Evolutionary conservation across 2,113 vertebrate genomes (phyloP), one percentile per base, ranked within the genome.

Genomic region (Choloepus hoffmanni): DNA sequence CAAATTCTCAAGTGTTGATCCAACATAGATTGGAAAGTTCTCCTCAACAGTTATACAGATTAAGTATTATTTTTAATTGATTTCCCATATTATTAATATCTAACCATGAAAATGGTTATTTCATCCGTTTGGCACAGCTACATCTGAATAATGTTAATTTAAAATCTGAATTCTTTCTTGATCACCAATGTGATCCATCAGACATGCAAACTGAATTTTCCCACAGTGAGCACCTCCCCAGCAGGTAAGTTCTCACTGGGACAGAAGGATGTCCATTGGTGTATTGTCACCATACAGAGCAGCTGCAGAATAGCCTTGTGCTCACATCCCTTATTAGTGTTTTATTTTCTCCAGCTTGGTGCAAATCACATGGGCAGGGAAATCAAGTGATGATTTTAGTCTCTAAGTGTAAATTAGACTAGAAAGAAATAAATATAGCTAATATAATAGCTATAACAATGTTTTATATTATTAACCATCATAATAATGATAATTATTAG

Each of bases 321-420:
- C n/a, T 89, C 40, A 5, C 48, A 79, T 78, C 53, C 74, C 50
- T 93, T 96, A 95, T 96, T 82, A 67, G 67, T 89, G 24, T 89
- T 97, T 90, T 92, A 83, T 96, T 97, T 96, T 95, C 84, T 95
- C 96, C 93, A 95, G 94, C 45, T 95, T 94, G 53, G 85, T 89
- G 68, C 92, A 96, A 92, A 74, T 89, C 68, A 95, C 87, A 83
- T 84, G 88, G 85, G 78, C 60, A 43, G 96, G 58, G 53, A 90
- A 85, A 83, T 11, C 26, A 84, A 94, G 73, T 2, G 16, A 40
- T 28, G 5, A 53, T 92, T 92, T 95, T 67, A 77, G 45, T 90
- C 15, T 88, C 8, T 40, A 76, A 94, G 68, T 60, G 6, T 65
- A 94, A 90, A 91, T 73, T 95, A 92, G 43, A 73, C 11, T 58